phyloP scores from a whole-genome alignment of 2,113 vertebrate genomes.

The Barnardius zonarius region DNA sequence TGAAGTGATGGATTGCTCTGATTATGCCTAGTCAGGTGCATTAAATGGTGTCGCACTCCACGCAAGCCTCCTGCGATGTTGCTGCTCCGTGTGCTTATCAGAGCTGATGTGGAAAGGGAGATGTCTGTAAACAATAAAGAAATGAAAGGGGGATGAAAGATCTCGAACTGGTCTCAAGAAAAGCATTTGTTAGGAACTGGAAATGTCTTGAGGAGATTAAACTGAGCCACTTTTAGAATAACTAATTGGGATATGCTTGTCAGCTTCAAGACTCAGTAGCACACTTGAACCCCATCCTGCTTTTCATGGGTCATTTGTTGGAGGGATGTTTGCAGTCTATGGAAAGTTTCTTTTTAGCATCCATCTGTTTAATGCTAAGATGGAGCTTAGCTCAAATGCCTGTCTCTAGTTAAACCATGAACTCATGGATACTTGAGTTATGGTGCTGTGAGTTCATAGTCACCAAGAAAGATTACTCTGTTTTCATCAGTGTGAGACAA shows the following conservation, averaged over 20 bases:
- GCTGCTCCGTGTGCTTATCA: neutral
- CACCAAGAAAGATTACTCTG: neutral
- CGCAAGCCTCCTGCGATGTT: neutral
- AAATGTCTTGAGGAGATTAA: neutral
- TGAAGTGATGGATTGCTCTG: slow-evolving; percentile 55
- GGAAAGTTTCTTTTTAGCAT: slow-evolving; percentile 14
- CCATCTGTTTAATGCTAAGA: neutral
- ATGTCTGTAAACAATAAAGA: slow-evolving; percentile 31
- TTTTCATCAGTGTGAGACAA: neutral
- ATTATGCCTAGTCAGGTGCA: slow-evolving; percentile 53
- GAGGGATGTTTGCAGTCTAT: neutral
- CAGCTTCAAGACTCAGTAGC: neutral
- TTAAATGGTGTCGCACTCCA: slow-evolving; percentile 45
- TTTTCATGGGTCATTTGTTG: slow-evolving; percentile 19
- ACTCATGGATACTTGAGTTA: neutral
- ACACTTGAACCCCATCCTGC: neutral
- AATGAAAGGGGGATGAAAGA: neutral
- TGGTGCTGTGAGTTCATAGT: neutral
- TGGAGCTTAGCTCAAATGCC: neutral
- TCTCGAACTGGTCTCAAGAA: neutral
- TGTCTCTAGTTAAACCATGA: neutral
- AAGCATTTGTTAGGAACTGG: neutral
- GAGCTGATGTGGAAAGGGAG: neutral
- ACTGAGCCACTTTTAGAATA: neutral
- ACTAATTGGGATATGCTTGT: neutral